Evolutionary conservation across 1,140 invertebrate species (phyloP).

Genomic region (Telenomus remus): DNA sequence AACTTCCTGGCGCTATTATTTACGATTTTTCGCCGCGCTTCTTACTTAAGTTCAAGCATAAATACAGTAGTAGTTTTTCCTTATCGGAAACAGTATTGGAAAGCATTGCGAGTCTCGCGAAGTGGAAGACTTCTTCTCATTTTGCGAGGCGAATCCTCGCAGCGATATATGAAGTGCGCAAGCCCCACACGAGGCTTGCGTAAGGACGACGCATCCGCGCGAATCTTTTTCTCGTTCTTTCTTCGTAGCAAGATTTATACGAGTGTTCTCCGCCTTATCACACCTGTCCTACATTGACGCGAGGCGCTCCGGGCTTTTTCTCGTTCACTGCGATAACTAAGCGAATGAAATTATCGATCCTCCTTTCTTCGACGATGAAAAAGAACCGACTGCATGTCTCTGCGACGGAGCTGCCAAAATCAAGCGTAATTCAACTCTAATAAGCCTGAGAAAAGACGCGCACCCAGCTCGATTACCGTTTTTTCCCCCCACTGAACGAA

Average conservation of each 20-base stretch:
- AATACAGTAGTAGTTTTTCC: too few relatives aligned
- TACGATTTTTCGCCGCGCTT: slow-evolving; percentile 33
- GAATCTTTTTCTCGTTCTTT: slow-evolving; percentile 54
- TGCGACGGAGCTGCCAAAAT: slow-evolving; percentile 41
- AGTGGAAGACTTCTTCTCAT: slow-evolving; percentile 33
- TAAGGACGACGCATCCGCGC: slow-evolving; percentile 27
- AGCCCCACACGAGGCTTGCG: slow-evolving; percentile 4
- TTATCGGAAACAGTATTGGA: too few relatives aligned
- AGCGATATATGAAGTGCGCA: slow-evolving; percentile 30
- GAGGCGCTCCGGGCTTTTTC: slow-evolving; percentile 48
- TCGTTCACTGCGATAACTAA: slow-evolving; percentile 45
- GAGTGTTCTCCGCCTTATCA: slow-evolving; percentile 56
- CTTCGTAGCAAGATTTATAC: slow-evolving; percentile 52
- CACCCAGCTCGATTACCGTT: too few relatives aligned
- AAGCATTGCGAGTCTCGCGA: slow-evolving; percentile 15
- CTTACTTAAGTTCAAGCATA: slow-evolving; percentile 31
- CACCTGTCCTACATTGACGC: slow-evolving; percentile 55
- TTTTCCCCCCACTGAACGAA: too few relatives aligned
- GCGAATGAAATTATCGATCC: slow-evolving; percentile 53
- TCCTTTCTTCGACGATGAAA: slow-evolving; percentile 32
- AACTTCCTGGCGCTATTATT: slow-evolving; percentile 42
- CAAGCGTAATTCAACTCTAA: slow-evolving; percentile 42
- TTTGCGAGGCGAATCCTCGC: slow-evolving; percentile 16
- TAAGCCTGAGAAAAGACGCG: slow-evolving; percentile 23
- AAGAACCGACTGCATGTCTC: slow-evolving; percentile 33